Percentiles rank a stretch among this genome's conserved stretches.
Conservation (phyloP, 2,113 vertebrate species). For the Xenus cinereus region DNA sequence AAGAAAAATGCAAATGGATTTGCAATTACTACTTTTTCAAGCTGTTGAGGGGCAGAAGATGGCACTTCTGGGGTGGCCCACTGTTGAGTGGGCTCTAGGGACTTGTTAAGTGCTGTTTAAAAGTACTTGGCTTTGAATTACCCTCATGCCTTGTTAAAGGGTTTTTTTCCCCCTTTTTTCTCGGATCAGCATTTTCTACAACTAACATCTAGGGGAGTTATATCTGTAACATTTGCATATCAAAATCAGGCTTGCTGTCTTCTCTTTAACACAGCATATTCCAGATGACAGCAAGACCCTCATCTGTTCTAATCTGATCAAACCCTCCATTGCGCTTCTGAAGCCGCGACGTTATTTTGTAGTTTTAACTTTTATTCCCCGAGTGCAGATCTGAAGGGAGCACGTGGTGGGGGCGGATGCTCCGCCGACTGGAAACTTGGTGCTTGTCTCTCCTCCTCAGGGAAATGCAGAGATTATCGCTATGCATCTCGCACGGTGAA, state of each 20-base stretch:
- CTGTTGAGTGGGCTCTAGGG: constrained; percentile 89
- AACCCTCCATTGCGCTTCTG: constrained; percentile 33
- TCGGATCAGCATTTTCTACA: constrained; percentile 82
- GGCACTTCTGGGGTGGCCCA: constrained; percentile 82
- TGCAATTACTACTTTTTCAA: constrained; percentile 92
- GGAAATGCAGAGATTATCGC: constrained; percentile 7
- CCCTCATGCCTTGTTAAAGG: constrained; percentile 89
- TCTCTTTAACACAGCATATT: constrained; percentile 59
- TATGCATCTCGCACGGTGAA: not conserved
- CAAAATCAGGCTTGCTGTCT: constrained; percentile 72
- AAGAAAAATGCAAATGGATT: constrained; percentile 87
- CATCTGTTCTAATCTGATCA: constrained; percentile 70
- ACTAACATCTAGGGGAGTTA: constrained; percentile 67
- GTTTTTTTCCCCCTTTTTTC: constrained; percentile 79
- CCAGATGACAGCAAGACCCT: constrained; percentile 60
- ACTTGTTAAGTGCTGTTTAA: constrained; percentile 96
- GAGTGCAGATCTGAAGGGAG: constrained; percentile 6
- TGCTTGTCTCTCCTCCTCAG: not conserved
- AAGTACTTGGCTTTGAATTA: constrained; percentile 97
- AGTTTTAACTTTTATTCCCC: constrained; percentile 50
- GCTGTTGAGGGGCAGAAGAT: constrained; percentile 86
- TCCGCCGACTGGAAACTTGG: not conserved
- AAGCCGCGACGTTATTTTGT: not conserved
- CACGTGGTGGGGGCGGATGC: not conserved
- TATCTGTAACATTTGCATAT: constrained; percentile 78